Base-by-base conservation (phyloP, 2,113 vertebrate genomes). In the Ariopsis seemanni region DNA sequence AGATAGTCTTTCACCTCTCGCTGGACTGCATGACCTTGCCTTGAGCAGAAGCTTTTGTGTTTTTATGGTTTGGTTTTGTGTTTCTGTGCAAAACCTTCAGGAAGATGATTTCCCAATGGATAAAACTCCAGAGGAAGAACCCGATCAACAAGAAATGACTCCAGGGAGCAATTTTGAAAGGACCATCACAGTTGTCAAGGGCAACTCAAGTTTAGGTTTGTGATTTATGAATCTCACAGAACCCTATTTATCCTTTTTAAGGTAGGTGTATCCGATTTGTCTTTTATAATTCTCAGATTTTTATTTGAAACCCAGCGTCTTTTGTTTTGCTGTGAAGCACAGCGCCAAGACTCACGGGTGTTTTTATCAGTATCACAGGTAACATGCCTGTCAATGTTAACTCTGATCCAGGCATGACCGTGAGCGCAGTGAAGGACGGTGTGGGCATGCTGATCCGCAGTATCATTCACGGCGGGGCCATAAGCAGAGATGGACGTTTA, bases 131-230 rank as follows among this genome's bases (percentile, higher is more conserved):
- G 67, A 90, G 15, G 93, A 92, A 82, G 91, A 81, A 42, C 4
- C 84, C 82, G 91, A 91, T 90, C 84, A 88, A 53, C 52, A 82
- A 50, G 86, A 83, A n/a, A 48, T 60, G 78, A 85, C 69, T 1
- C 87, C 94, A 0, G 95, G 91, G 92, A 97, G 93, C 90, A 91
- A 90, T 25, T 97, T 96, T 88, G 96, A 98, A 93, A 97, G 95
- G 93, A 99, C 96, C 27, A 97, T 99, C 92, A 96, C 93, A 85
- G 96, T 99, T 86, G 96, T 96, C 93, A 99, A 97, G 96, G 98
- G 98, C 95, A 99, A 96, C 95, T 97, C 97, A 91, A 99, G 97
- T 92, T 95, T 99, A 58, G 98, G 98, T 99, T 94, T 93, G 93
- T 93, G 52, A 89, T 92, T 89, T 52, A 10, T 22, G 57, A 55